These are phyloP conservation scores for Catharus bicknelli DNA, from an alignment of 2,113 vertebrate species.

Conservation along the genomic window DNA sequence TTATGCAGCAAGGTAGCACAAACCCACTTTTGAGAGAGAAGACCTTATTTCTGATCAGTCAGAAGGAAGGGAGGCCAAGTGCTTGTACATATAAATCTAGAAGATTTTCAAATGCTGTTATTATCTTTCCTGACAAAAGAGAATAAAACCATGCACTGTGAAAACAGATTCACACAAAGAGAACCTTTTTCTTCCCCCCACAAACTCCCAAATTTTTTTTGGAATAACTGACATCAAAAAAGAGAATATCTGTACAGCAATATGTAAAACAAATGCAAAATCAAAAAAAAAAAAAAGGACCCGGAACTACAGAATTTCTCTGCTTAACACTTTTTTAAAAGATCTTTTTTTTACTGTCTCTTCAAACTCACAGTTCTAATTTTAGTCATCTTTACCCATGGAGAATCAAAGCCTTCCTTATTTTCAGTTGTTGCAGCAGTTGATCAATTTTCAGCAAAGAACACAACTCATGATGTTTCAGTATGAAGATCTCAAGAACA, in stretches of 20 bases:
- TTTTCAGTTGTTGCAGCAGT: not conserved
- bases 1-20: not conserved
- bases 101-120: not conserved
- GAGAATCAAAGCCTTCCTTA: not conserved
- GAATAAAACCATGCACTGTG: not conserved
- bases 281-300: not conserved
- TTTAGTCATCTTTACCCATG: not conserved
- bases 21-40: not conserved
- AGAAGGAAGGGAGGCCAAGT: not conserved
- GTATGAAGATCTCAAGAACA: not conserved
- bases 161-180: not conserved
- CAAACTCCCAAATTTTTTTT: not conserved
- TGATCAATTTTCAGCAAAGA: not conserved
- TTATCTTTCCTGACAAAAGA: not conserved
- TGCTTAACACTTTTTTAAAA: not conserved
- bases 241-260: not conserved
- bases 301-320: not conserved
- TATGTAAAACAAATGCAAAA: not conserved
- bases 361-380: not conserved
- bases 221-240: not conserved
- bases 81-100: not conserved
- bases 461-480: not conserved
- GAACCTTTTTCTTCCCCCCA: rapidly evolving
- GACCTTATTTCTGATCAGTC: not conserved
- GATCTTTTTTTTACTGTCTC: not conserved